Evolutionary conservation across 2,113 vertebrate species (phyloP), one percentile per base, ranked within the genome.

Genomic region (Poecile atricapillus): DNA sequence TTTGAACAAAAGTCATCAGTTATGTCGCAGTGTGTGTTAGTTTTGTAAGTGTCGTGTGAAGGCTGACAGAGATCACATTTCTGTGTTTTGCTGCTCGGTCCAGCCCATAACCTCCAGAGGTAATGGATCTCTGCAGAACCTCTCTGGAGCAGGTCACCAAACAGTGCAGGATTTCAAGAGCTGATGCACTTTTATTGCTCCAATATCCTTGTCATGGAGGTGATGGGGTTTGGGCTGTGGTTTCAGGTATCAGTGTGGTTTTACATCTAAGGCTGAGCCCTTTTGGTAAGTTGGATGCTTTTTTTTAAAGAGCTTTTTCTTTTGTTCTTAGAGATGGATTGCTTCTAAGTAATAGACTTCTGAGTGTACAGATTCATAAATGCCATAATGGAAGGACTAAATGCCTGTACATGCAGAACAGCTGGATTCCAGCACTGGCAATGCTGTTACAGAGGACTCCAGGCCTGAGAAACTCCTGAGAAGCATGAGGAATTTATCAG

Each of bases 51-150:
- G 94, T 86, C 25, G 2, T 39, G 78, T 87, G 90, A 97, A 92
- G 95, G 89, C 94, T 97, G 94, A 96, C 87, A 94, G 89, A 88
- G 83, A 83, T 97, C 95, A 84, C 86, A 30, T 96, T 95, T 96
- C 91, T 95, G 49, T 74, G 62, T 62, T 92, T 86, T 89, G 90
- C 79, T 93, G 68, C 80, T 93, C 1, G 1, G 69, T 71, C 79
- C 90, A 91, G 83, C 83, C 70, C 53, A 2, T 47, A 52, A 89
- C 87, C 94, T 90, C 84, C 58, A 30, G 87, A 93, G 76, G 90
- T 93, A 96, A 95, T 43, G 63, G 88, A 91, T 81, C 83, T 71
- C 78, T 88, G 68, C 70, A 76, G 95, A 91, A 88, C 87, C 83
- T 86, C 71, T 70, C 82, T 93, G 88, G 76, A 95, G 95, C 94